Base-by-base conservation (phyloP, 2,113 vertebrate genomes). In the Ramphastos sulfuratus region DNA sequence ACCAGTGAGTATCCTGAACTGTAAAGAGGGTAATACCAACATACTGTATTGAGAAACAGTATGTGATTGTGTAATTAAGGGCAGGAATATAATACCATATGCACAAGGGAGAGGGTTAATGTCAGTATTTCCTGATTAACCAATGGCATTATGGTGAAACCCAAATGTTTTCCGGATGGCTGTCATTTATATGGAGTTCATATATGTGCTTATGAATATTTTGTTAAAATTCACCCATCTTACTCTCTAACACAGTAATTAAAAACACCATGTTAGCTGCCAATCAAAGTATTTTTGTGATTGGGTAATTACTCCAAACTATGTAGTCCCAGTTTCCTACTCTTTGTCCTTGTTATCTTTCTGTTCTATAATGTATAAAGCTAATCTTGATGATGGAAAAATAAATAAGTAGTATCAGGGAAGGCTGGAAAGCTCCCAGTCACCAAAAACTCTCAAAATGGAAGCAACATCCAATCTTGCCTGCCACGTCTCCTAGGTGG, bases 91-190 rank as follows among this genome's bases (percentile, higher is more conserved):
- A 93, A 95, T 78, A 91, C 83, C 64, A 78, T 31, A 82, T 70
- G 81, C 67, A 92, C 60, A 87, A 87, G 10, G 6, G 79, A 31
- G 61, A 91, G 61, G 91, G 90, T 94, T 94, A 90, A 95, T 87
- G 89, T 93, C 75, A 88, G 80, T 44, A 79, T 92, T 94, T 94
- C 92, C 94, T 94, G 89, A 70, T 60, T 93, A 93, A 94, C 85
- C 66, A 75, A 86, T 0, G 2, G 65, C 82, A 94, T 87, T 92
- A 81, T 72, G 21, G 82, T 89, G 33, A 61, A 96, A 86, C 39
- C 61, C 66, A 95, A 96, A 95, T 91, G 83, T 82, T 95, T 82
- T 96, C 94, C n/a, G 66, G 79, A 88, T 94, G 84, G 83, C 39
- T 69, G 33, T 46, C 50, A 66, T 84, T 91, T 95, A 77, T 80